Conservation (phyloP, 2,888 invertebrate genomes). For the Lasioglossum leucozonium region DNA sequence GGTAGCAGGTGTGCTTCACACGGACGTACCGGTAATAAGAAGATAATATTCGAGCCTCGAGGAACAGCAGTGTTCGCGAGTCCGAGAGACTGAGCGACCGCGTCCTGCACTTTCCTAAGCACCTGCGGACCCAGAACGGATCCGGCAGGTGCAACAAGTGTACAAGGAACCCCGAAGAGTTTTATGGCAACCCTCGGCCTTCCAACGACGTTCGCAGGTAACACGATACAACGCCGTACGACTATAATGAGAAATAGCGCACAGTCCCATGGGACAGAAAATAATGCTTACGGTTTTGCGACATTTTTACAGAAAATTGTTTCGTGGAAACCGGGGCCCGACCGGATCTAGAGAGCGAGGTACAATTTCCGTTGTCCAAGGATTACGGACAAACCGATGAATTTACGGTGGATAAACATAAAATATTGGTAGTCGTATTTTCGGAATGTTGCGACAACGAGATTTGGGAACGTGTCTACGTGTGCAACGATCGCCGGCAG, state of each 20-base stretch:
- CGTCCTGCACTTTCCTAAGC: slow-evolving; percentile 65
- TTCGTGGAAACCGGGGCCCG: too few species aligned
- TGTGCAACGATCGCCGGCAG: background rate
- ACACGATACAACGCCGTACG: background rate
- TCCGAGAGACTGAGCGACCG: slow-evolving; percentile 43
- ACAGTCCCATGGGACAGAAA: background rate
- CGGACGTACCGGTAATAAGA: slow-evolving; percentile 31
- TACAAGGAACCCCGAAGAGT: slow-evolving; percentile 35
- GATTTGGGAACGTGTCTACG: background rate
- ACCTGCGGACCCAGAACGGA: slow-evolving; percentile 61
- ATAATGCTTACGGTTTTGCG: background rate
- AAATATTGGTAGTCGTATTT: background rate
- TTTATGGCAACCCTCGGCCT: slow-evolving; percentile 37
- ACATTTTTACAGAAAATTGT: background rate
- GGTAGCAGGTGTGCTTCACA: slow-evolving; percentile 34
- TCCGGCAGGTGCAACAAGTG: slow-evolving; percentile 68
- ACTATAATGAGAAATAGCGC: background rate
- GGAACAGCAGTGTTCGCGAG: slow-evolving; percentile 40
- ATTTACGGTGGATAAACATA: background rate
- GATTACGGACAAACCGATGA: background rate
- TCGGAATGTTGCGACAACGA: background rate
- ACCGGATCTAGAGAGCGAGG: background rate
- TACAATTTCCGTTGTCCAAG: background rate
- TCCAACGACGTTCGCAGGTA: slow-evolving; percentile 6
- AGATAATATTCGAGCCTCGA: slow-evolving; percentile 53